Evolutionary conservation across 2,113 vertebrate species (phyloP).

Genomic region (Delphinus delphis): DNA sequence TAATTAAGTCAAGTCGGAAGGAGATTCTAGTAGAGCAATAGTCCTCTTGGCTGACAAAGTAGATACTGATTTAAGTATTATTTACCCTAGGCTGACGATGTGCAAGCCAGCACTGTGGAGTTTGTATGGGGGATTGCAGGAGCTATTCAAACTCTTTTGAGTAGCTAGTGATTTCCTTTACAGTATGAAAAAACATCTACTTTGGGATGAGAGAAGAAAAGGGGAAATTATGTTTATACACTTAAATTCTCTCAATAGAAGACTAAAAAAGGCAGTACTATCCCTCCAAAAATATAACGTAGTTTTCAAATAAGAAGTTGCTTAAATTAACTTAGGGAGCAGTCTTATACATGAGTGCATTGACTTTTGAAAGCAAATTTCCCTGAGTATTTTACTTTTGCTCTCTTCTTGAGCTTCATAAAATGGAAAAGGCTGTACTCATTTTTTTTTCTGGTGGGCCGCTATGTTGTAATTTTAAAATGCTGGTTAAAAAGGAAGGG

Average conservation of each 20-base stretch:
- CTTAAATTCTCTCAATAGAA: constrained; percentile 67
- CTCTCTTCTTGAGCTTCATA: constrained; percentile 10
- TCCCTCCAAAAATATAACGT: constrained; percentile 32
- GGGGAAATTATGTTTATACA: constrained; percentile 49
- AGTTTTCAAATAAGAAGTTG: constrained; percentile 61
- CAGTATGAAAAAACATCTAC: constrained; percentile 50
- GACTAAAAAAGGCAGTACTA: constrained; percentile 56
- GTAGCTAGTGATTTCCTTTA: constrained; percentile 55
- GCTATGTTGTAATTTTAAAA: constrained; percentile 20
- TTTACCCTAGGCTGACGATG: constrained; percentile 60
- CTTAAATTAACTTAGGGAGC: constrained; percentile 52
- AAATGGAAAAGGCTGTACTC: not conserved
- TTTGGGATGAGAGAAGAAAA: constrained; percentile 58
- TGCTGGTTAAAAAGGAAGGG: constrained; percentile 4
- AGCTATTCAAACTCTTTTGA: constrained; percentile 24
- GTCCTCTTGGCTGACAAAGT: constrained; percentile 63
- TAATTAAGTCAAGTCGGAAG: constrained; percentile 69
- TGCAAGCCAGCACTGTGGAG: not conserved
- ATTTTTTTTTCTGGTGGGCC: constrained; percentile 37
- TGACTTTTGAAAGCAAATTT: constrained; percentile 61
- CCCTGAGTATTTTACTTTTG: constrained; percentile 29
- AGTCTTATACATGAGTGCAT: constrained; percentile 21
- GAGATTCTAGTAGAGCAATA: constrained; percentile 52
- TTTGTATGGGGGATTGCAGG: constrained; percentile 10
- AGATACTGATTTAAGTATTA: constrained; percentile 61